Percentiles rank a stretch among this genome's conserved stretches.
phyloP scores from a whole-genome alignment of 2,113 vertebrate species.

The Rostratula benghalensis region DNA sequence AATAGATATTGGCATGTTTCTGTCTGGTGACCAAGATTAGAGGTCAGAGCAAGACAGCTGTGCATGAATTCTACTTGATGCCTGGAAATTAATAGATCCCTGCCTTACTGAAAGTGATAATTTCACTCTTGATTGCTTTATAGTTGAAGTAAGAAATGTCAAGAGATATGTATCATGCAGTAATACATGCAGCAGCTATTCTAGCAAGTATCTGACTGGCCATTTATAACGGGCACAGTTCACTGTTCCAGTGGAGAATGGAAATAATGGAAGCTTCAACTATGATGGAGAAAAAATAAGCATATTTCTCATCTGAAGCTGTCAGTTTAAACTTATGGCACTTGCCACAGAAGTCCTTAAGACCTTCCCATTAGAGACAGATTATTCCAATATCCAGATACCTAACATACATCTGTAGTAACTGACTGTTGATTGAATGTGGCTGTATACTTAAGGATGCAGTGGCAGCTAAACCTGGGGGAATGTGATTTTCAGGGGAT shows the following conservation, averaged over 20 bases:
- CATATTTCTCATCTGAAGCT: slow-evolving; percentile 33
- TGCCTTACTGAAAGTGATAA: not conserved
- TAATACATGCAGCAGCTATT: not conserved
- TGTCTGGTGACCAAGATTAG: not conserved
- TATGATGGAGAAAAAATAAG: slow-evolving; percentile 23
- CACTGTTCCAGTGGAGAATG: slow-evolving; percentile 43
- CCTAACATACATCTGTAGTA: not conserved
- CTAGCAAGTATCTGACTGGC: not conserved
- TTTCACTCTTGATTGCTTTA: slow-evolving; percentile 53
- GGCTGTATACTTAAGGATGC: not conserved
- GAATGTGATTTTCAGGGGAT: not conserved
- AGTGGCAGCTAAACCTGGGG: not conserved
- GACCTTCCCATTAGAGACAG: slow-evolving; percentile 7
- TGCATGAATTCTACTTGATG: not conserved
- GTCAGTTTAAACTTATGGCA: slow-evolving; percentile 37
- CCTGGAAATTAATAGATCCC: slow-evolving; percentile 6
- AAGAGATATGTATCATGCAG: not conserved
- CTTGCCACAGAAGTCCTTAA: slow-evolving; percentile 11
- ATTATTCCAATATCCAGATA: not conserved
- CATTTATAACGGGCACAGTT: slow-evolving; percentile 50
- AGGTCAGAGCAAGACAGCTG: not conserved
- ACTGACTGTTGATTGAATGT: not conserved
- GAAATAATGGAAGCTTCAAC: slow-evolving; percentile 41
- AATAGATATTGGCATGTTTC: not conserved
- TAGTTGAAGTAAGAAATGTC: slow-evolving; percentile 1